Conservation (phyloP, 2,113 vertebrate species). For the Myrmecobius fasciatus region DNA sequence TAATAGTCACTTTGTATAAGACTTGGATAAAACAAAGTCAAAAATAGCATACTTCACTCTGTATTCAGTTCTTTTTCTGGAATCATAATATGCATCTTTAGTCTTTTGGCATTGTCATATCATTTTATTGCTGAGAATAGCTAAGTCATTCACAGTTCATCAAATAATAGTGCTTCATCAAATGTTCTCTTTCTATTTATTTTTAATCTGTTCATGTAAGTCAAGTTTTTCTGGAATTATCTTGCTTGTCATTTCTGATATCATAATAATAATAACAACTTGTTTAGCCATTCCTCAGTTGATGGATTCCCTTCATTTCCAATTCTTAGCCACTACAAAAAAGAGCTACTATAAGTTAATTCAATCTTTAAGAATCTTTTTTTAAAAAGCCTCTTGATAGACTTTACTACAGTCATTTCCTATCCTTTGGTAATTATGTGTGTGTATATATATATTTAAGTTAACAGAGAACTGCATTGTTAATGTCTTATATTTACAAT, state of each 20-base stretch:
- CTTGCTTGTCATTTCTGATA: background rate
- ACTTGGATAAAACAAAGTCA: background rate
- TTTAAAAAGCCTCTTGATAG: background rate
- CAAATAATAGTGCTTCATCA: background rate
- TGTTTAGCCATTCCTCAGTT: too few relatives aligned
- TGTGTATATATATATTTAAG: too few relatives aligned
- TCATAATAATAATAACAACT: too few relatives aligned
- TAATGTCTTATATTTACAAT: background rate
- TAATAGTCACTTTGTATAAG: background rate
- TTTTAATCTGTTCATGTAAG: background rate
- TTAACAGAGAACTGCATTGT: background rate
- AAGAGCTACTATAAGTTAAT: background rate
- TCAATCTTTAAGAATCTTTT: background rate
- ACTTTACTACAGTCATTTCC: background rate
- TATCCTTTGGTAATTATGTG: background rate
- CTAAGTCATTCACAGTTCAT: background rate
- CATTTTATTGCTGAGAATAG: too few relatives aligned
- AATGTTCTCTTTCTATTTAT: background rate
- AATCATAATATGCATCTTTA: background rate
- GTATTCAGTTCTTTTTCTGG: background rate
- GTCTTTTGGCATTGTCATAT: too few relatives aligned
- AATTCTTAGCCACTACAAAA: too few relatives aligned
- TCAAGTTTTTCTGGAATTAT: background rate
- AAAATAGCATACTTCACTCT: background rate
- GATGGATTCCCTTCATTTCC: too few relatives aligned